Percentiles rank a stretch among this genome's conserved stretches.
phyloP scores from a whole-genome alignment of 2,888 invertebrate genomes.

The Stenoptilia bipunctidactyla region DNA sequence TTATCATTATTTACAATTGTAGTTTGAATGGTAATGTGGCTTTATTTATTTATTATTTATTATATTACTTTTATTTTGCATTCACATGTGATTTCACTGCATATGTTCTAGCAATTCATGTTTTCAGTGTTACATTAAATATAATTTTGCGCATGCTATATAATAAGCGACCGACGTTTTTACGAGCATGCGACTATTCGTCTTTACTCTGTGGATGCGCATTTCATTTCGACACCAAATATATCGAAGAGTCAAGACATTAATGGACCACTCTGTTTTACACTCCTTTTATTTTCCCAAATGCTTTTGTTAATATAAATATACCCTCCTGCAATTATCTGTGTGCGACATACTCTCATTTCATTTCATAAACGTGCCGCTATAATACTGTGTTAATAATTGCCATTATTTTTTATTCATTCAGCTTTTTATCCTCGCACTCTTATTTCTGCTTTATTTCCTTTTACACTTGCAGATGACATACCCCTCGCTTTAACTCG shows the following conservation, averaged over 20 bases:
- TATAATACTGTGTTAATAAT: too few relatives aligned
- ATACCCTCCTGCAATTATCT: too few relatives aligned
- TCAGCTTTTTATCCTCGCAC: neutral
- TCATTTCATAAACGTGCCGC: too few relatives aligned
- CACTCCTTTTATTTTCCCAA: too few relatives aligned
- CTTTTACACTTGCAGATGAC: conserved; percentile 56
- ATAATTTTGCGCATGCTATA: neutral
- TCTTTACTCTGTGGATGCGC: conserved; percentile 46
- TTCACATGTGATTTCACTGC: conserved; percentile 72
- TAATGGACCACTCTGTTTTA: too few relatives aligned
- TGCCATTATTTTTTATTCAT: too few relatives aligned
- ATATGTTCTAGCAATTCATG: conserved; percentile 57
- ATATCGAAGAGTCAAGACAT: too few relatives aligned
- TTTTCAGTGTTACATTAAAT: conserved; percentile 28
- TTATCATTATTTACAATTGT: conserved; percentile 37
- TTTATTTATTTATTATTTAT: conserved; percentile 63
- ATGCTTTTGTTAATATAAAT: too few relatives aligned
- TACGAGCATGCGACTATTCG: conserved; percentile 34
- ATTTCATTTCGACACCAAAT: conserved; percentile 43
- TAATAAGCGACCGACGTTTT: conserved; percentile 11
- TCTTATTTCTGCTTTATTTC: conserved; percentile 46
- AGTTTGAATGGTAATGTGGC: conserved; percentile 61
- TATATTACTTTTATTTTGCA: conserved; percentile 55
- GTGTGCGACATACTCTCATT: too few relatives aligned
- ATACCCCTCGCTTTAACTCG: conserved; percentile 34